Base-by-base conservation (phyloP, 1,140 invertebrate genomes). In the Carposina sasakii region DNA sequence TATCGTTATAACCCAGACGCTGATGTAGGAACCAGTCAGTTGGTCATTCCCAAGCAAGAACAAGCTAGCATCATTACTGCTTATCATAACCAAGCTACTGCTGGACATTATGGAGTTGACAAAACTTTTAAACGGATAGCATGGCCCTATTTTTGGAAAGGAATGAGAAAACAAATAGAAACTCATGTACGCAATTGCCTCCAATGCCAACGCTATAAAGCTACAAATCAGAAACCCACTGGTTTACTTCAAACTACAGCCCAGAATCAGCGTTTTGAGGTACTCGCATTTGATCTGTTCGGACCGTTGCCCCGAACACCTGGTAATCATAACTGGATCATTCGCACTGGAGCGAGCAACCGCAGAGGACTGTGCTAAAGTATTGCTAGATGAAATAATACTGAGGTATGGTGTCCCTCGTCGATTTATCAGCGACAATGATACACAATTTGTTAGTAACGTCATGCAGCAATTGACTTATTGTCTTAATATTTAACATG, bases 281-380 rank as follows among this genome's bases (percentile, higher is more conserved):
- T 52, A 2, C 6, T 57, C 2, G 43, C 52, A 3, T 52, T 65
- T 8, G 65, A 67, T 30, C 33, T 70, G 19, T 67, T 70, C 46
- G 61, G 58, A 6, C 43, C 43, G 3, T 13, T 45, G 17, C 43
- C 43, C 2, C 13, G 17, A 59, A 66, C 52, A 8, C 10, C 13
- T 1, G 20, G 39, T 1, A 49, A 50, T 12, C 51, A 63, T 12
- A 59, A 52, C 9, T 54, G 57, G 44, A 53, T 71, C 15, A 36
- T 50, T 12, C 66, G 57, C 10, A 19, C 30, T 9, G 12, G 43
- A 12, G 20, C 53, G n/a, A 56, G 67, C 16, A 2, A 31, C 15
- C 1, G 23, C 6, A 19, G 57, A 49, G 66, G 63, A 36, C 65
- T 63, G 37, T 68, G 62, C 60, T 52, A 16, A 37, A 57, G 21